phyloP scores from a whole-genome alignment of 1,140 invertebrate genomes.

The Spodoptera frugiperda region DNA sequence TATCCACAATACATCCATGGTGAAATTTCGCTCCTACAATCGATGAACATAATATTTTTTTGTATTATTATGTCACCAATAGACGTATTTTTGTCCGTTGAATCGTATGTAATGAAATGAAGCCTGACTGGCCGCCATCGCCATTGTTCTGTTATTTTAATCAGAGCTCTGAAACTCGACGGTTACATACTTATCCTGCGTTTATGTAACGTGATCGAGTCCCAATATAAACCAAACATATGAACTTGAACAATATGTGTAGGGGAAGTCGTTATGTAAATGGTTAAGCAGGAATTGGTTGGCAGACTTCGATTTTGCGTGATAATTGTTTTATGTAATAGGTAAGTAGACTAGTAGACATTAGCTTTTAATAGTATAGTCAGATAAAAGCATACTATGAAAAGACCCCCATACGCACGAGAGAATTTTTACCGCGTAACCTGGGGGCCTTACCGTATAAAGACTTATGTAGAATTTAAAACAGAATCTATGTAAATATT shows the following conservation, averaged over 20 bases:
- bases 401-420: too few species aligned
- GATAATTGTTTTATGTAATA: neutral
- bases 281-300: neutral
- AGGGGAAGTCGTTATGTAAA: neutral
- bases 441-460: too few species aligned
- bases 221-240: neutral
- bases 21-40: too few species aligned
- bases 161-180: constrained; percentile 25
- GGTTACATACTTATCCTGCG: constrained; percentile 8
- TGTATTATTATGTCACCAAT: constrained; percentile 60
- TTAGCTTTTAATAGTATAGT: too few species aligned
- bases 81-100: constrained; percentile 45
- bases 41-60: neutral
- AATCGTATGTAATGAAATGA: constrained; percentile 7
- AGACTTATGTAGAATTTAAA: too few species aligned
- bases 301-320: constrained; percentile 1
- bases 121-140: constrained; percentile 22
- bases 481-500: too few species aligned
- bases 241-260: too few species aligned
- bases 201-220: constrained; percentile 9
- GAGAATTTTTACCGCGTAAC: too few species aligned
- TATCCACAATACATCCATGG: too few species aligned
- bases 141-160: constrained; percentile 39
- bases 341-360: too few species aligned
- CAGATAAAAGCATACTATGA: too few species aligned